Evolutionary conservation across 2,888 invertebrate genomes (phyloP).

Genomic region (Synergus laeviventris): DNA sequence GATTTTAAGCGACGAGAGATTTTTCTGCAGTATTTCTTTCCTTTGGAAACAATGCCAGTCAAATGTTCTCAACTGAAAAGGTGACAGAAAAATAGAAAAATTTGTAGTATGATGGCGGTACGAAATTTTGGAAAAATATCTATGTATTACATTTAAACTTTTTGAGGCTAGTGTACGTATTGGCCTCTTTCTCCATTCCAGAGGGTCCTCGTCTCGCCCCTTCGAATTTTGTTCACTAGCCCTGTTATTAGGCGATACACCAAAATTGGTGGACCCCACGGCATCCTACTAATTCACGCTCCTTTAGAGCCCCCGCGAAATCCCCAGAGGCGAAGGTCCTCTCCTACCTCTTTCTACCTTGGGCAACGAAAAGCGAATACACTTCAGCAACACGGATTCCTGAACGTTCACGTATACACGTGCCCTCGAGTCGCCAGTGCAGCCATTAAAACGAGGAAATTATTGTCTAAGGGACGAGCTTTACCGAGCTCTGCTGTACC

Average conservation of each 20-base stretch:
- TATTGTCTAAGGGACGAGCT: constrained; percentile 47
- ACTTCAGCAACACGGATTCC: constrained; percentile 48
- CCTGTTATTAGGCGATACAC: constrained; percentile 74
- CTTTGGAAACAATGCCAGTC: too few relatives aligned
- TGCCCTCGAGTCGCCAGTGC: constrained; percentile 49
- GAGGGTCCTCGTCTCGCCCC: constrained; percentile 37
- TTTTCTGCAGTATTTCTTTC: not conserved
- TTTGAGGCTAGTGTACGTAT: not conserved
- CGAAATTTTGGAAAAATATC: not conserved
- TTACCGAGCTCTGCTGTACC: constrained; percentile 12
- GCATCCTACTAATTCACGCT: constrained; percentile 68
- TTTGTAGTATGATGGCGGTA: not conserved
- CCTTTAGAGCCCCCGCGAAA: constrained; percentile 56
- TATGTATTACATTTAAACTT: not conserved
- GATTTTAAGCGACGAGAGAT: not conserved
- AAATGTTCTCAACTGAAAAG: too few relatives aligned
- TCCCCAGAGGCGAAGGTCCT: constrained; percentile 21
- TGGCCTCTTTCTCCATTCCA: constrained; percentile 1
- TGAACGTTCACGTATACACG: constrained; percentile 48
- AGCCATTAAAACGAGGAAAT: constrained; percentile 49
- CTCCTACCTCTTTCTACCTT: constrained; percentile 9
- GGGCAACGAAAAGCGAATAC: constrained; percentile 9
- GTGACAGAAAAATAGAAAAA: too few relatives aligned
- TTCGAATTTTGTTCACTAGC: constrained; percentile 41
- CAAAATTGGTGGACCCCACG: constrained; percentile 71